These are phyloP conservation scores for Boulengeromyrus knoepffleri DNA, from an alignment of 2,113 vertebrate genomes.

Conservation along the genomic window DNA sequence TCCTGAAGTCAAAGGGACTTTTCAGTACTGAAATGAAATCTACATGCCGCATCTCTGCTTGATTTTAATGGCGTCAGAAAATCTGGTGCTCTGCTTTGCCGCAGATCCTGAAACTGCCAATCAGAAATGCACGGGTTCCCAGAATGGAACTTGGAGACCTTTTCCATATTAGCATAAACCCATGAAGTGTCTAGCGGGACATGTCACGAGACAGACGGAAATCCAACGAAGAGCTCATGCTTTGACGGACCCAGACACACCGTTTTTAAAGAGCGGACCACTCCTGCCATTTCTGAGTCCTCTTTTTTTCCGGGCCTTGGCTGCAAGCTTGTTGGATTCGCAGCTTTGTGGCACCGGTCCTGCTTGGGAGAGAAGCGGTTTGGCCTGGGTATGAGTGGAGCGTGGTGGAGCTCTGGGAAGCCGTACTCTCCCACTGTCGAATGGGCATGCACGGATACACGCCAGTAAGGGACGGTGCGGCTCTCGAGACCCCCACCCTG, in stretches of 20 bases:
- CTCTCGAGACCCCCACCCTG: not conserved
- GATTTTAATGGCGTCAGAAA: not conserved
- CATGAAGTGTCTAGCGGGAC: not conserved
- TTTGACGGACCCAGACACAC: not conserved
- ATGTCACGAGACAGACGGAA: not conserved
- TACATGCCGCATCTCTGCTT: not conserved
- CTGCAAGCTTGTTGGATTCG: not conserved
- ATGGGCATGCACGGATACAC: not conserved
- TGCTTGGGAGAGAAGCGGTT: not conserved
- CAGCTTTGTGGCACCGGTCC: not conserved
- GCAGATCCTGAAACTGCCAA: not conserved
- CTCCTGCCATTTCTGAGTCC: not conserved
- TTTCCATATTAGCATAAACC: not conserved
- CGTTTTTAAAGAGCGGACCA: not conserved
- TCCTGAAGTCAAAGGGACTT: not conserved
- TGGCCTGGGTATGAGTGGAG: not conserved
- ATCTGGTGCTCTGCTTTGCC: not conserved
- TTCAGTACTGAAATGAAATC: not conserved
- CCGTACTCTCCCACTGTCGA: not conserved
- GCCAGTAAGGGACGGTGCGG: not conserved
- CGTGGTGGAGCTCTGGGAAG: not conserved
- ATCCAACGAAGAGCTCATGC: not conserved
- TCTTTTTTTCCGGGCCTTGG: not conserved
- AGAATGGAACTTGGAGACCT: not conserved
- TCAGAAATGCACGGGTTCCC: not conserved